These are phyloP conservation scores for Ceramica pisi DNA, from an alignment of 2,888 invertebrate genomes.

Conservation along the genomic window DNA sequence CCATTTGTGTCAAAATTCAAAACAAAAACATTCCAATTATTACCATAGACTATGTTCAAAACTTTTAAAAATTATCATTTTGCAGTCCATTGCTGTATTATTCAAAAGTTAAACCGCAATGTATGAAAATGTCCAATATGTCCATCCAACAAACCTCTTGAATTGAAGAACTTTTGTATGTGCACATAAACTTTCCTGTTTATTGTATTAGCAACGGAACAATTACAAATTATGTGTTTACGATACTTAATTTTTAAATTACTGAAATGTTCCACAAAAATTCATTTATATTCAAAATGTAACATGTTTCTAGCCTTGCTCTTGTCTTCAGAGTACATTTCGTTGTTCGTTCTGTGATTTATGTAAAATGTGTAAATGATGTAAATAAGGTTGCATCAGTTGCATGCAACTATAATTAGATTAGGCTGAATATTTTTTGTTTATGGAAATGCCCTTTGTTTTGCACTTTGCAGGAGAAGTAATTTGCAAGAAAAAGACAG, in stretches of 20 bases:
- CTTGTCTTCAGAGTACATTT: not conserved
- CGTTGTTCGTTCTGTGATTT: fast-evolving
- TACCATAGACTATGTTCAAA: conserved; percentile 54
- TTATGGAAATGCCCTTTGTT: conserved; percentile 58
- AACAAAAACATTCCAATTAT: conserved; percentile 73
- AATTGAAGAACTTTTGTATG: not conserved
- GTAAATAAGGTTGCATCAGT: conserved; percentile 21
- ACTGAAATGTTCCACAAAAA: not conserved
- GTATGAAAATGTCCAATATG: conserved; percentile 17
- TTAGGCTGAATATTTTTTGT: conserved; percentile 40
- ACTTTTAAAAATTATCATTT: conserved; percentile 18
- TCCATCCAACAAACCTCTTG: too few species aligned
- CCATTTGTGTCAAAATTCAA: conserved; percentile 75
- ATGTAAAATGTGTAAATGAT: not conserved
- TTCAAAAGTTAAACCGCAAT: conserved; percentile 17
- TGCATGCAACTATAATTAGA: not conserved
- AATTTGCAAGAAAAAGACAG: conserved; percentile 48
- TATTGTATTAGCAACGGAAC: not conserved
- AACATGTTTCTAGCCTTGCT: not conserved
- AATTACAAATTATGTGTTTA: not conserved
- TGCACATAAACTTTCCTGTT: not conserved
- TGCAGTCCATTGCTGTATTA: conserved; percentile 39
- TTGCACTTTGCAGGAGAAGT: conserved; percentile 40
- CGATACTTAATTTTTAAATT: not conserved
- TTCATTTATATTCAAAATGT: not conserved